Base-by-base conservation (phyloP, 2,888 invertebrate genomes). In the Exephanes ischioxanthus region DNA sequence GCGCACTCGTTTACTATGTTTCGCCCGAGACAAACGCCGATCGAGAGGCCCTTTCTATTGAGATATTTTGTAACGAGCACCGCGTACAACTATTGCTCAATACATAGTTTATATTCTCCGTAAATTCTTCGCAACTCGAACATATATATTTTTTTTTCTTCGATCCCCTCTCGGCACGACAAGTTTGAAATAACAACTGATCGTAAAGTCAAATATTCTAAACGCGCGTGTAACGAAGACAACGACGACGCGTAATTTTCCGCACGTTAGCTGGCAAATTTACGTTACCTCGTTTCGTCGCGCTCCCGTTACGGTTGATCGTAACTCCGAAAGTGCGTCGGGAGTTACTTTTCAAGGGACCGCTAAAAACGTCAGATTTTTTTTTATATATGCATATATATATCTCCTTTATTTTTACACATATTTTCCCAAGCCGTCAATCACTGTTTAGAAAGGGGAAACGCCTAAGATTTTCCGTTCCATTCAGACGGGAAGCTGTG, bases 261-360 rank as follows among this genome's bases (percentile, higher is more conserved):
- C 84, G 88, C 88, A 78, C 80, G 84, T 90, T 89, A 87, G 86
- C 80, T 73, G 75, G 85, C 83, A 85, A 87, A 87, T 86, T 87
- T 85, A 88, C 84, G 79, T 86, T 83, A 71, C 85, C 70, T 84
- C 80, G 70, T 51, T 70, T 75, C 73, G 84, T 70, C 70, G 78
- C 78, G 85, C 55, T 85, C 78, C 75, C 81, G 85, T 85, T 85
- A 81, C 67, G 68, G 71, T 78, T 70, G 82, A 85, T 82, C 82
- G 78, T 85, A 82, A 85, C 81, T 75, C 53, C 33, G 48, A 51
- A n/a, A 71, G 67, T 41, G 41, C 67, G 67, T 67, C 41, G 67
- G 41, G 19, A 67, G 37, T 63, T 26, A 33, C 45, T 41, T 33
- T 53, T 51, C 63, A 61, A 19, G 63, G 11, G 61, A 63, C 61